phyloP scores from a whole-genome alignment of 2,113 vertebrate species.

The Sceloporus tristichus region DNA sequence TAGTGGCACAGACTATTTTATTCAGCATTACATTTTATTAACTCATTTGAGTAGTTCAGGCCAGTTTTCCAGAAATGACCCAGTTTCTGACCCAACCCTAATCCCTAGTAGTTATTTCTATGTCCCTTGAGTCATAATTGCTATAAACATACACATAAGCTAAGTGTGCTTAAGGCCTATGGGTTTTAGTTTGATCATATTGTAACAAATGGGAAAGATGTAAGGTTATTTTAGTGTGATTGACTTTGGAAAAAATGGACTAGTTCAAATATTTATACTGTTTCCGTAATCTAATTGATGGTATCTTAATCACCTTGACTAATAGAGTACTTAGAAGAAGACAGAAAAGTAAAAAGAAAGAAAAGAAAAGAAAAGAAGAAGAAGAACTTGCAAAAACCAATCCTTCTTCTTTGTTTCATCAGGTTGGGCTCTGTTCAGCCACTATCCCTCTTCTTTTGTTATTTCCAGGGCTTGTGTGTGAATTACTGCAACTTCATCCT shows the following conservation, averaged over 20 bases:
- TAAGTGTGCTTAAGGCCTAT: constrained; percentile 23
- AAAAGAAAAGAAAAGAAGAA: too few relatives aligned
- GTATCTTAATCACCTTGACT: constrained; percentile 10
- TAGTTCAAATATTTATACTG: not conserved
- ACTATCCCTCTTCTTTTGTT: not conserved
- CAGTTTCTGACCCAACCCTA: not conserved
- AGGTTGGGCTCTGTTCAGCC: not conserved
- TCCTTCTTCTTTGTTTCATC: not conserved
- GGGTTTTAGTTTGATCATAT: constrained; percentile 14
- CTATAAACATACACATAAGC: not conserved
- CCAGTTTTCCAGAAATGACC: not conserved
- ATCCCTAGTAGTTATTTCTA: constrained; percentile 19
- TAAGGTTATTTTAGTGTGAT: not conserved
- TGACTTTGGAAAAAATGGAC: not conserved
- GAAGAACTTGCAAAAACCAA: not conserved
- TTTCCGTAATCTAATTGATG: constrained; percentile 35
- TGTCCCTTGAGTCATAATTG: not conserved
- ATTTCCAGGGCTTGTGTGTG: not conserved
- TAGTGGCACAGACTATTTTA: too few relatives aligned
- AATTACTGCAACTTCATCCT: not conserved
- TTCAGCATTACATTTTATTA: too few relatives aligned
- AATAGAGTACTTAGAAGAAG: not conserved
- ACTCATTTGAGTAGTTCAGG: not conserved
- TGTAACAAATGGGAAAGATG: constrained; percentile 37
- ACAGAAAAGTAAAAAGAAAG: constrained; percentile 4